Percentiles rank a stretch among this genome's conserved stretches.
Evolutionary conservation across 2,888 invertebrate genomes (phyloP).

Genomic region (Antitype chi): DNA sequence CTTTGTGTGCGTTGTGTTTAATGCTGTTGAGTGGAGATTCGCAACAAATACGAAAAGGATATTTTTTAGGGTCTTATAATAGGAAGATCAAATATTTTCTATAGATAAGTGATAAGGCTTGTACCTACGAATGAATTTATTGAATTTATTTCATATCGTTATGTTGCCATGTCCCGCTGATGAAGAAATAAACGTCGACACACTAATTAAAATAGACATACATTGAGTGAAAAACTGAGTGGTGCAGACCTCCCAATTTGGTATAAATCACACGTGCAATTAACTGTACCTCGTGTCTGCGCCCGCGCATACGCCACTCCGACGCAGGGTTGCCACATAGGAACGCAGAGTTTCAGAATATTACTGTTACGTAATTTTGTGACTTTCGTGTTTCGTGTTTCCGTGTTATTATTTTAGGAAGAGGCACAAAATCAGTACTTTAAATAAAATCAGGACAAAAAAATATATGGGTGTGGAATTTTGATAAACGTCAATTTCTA

Average conservation of each 20-base stretch:
- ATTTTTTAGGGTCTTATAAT: neutral
- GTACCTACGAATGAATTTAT: neutral
- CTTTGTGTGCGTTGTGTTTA: neutral
- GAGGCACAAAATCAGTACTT: neutral
- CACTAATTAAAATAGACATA: conserved; percentile 66
- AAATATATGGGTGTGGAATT: neutral
- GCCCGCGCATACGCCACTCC: conserved; percentile 65
- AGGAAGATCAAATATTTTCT: neutral
- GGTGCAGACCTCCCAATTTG: conserved; percentile 64
- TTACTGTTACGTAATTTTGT: neutral
- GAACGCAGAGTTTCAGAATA: neutral
- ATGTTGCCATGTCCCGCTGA: conserved; percentile 20
- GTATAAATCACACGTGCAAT: conserved; percentile 69
- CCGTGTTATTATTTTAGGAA: too few species aligned
- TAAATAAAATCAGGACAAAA: too few species aligned
- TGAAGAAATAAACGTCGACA: conserved; percentile 59
- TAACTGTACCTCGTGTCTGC: conserved; percentile 64
- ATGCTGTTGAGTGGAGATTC: neutral
- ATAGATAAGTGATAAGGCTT: too few species aligned
- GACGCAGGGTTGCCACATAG: conserved; percentile 39
- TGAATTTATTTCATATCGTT: conserved; percentile 7
- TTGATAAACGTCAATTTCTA: neutral
- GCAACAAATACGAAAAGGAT: neutral
- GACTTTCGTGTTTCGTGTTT: neutral
- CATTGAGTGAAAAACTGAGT: conserved; percentile 59